phyloP scores from a whole-genome alignment of 2,888 invertebrate species.

The Epinotia brunnichana region DNA sequence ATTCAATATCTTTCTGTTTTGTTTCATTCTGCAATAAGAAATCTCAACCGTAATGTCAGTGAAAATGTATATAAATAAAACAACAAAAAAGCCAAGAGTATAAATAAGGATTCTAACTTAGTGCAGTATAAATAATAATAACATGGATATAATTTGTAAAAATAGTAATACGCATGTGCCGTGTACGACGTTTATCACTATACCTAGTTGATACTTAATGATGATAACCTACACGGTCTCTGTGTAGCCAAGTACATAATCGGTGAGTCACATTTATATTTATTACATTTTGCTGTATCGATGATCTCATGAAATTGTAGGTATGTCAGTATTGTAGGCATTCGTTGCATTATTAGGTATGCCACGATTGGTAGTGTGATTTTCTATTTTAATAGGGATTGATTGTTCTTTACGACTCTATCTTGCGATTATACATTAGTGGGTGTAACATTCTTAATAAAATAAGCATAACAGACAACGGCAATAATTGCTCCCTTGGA shows the following conservation, averaged over 20 bases:
- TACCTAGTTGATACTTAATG: constrained; percentile 59
- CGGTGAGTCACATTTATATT: constrained; percentile 84
- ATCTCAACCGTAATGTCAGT: constrained; percentile 44
- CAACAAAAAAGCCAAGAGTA: constrained; percentile 8
- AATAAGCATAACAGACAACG: neutral
- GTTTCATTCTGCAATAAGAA: constrained; percentile 66
- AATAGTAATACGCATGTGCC: constrained; percentile 62
- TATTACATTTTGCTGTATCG: constrained; percentile 81
- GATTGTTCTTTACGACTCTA: constrained; percentile 2
- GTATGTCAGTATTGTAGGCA: constrained; percentile 54
- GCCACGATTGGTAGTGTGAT: constrained; percentile 20
- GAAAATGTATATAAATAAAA: constrained; percentile 10
- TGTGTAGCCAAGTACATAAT: constrained; percentile 74
- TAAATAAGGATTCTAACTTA: neutral
- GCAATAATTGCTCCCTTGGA: neutral
- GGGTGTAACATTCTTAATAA: neutral
- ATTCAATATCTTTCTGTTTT: constrained; percentile 70
- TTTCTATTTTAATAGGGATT: constrained; percentile 8
- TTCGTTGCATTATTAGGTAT: constrained; percentile 37
- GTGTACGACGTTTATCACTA: constrained; percentile 72
- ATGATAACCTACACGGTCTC: constrained; percentile 81
- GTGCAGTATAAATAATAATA: constrained; percentile 13
- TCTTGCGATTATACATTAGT: constrained; percentile 3
- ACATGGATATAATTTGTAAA: constrained; percentile 48
- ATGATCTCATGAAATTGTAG: constrained; percentile 77